phyloP scores from a whole-genome alignment of 2,888 invertebrate species.

The Drosophila cognata region DNA sequence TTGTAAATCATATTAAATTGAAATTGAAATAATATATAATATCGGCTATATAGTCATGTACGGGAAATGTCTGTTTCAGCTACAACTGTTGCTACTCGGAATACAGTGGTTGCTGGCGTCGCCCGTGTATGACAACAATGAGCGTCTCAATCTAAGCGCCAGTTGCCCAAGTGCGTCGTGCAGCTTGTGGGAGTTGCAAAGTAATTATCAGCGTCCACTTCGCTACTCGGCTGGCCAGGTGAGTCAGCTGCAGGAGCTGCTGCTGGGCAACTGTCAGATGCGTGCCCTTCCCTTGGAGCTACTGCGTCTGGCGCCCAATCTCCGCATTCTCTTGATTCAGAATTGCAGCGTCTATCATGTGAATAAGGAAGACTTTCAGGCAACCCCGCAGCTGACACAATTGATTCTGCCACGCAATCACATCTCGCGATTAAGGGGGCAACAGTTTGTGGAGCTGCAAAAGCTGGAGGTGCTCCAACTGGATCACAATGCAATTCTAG shows the following conservation, averaged over 20 bases:
- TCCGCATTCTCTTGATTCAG: constrained; percentile 71
- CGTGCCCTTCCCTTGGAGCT: constrained; percentile 63
- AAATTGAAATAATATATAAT: constrained; percentile 11
- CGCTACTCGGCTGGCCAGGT: constrained; percentile 31
- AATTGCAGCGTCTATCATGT: constrained; percentile 68
- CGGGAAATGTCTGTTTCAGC: constrained; percentile 13
- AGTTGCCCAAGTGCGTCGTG: constrained; percentile 62
- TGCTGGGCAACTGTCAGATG: constrained; percentile 60
- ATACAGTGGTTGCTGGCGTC: constrained; percentile 4
- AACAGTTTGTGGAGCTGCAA: constrained; percentile 58
- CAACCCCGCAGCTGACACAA: constrained; percentile 51
- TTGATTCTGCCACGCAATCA: constrained; percentile 74
- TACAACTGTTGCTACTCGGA: constrained; percentile 33
- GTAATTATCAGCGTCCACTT: constrained; percentile 43
- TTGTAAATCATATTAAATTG: constrained; percentile 14
- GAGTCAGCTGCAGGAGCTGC: constrained; percentile 57
- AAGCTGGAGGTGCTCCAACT: constrained; percentile 73
- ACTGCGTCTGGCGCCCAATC: constrained; percentile 70
- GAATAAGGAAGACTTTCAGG: constrained; percentile 57
- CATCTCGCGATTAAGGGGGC: constrained; percentile 63
- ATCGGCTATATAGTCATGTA: constrained; percentile 27
- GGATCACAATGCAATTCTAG: constrained; percentile 73
- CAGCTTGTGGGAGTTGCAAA: constrained; percentile 47
- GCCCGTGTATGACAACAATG: constrained; percentile 16
- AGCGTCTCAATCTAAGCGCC: constrained; percentile 63